Evolutionary conservation across 2,888 invertebrate genomes (phyloP), one percentile per base, ranked within the genome.

Genomic region (Eupithecia insigniata): DNA sequence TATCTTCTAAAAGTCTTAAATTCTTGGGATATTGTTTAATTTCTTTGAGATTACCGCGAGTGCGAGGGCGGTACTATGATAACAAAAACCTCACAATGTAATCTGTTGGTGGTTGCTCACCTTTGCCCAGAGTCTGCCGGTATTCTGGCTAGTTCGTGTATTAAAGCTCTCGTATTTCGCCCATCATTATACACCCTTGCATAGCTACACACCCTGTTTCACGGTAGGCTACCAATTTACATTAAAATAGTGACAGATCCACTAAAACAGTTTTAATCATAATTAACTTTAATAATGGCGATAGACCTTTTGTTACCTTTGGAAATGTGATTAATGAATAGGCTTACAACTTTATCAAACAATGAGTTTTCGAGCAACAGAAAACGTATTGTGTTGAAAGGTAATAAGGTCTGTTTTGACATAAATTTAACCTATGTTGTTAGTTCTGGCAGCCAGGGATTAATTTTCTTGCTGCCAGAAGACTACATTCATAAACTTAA

Each of bases 291-390:
- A 60, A 30, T 60, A 60, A 60, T 60, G 18, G 16, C 30, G 7
- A 30, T 8, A 58, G 55, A 18, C 16, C 65, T 65, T 65, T 46
- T 66, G 51, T 46, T 66, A 32, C 46, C 22, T 66, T 51, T 51
- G 12, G 30, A n/a, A 51, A 66, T 51, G 46, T 66, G 51, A 66
- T 66, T 66, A 34, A 66, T 66, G 66, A 34, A 46, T n/a, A 66
- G 51, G 46, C 28, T 66, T 66, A 66, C n/a, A 66, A 30, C 66
- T 51, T 32, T n/a, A 55, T 30, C 46, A 34, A 51, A 66, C 64
- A 64, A 64, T 39, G 34, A 66, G 39, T n/a, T 43, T 43, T 55
- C 32, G 0, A 16, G 36, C 36, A 64, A 26, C 26, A 1, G 14
- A 34, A n/a, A 34, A 36, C 36, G 36, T 22, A 64, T 39, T 64